These are phyloP conservation scores for Anoura caudifer DNA, from an alignment of 2,113 vertebrate species.

Conservation along the genomic window DNA sequence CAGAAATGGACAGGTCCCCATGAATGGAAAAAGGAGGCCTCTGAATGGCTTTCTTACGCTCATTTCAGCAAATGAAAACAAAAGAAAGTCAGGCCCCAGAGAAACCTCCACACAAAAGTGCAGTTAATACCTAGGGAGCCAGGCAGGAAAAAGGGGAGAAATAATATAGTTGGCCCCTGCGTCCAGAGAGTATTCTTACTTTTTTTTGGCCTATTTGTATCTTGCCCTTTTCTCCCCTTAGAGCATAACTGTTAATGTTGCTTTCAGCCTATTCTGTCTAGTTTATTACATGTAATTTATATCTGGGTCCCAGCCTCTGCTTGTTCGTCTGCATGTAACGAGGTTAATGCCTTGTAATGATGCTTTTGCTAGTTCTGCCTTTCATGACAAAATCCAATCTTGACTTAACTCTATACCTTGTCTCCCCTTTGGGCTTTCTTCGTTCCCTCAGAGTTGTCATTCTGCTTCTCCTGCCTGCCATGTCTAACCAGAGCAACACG, in stretches of 20 bases:
- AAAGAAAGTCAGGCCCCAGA: slow-evolving; percentile 57
- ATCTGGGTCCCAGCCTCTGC: slow-evolving; percentile 78
- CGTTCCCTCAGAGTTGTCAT: slow-evolving; percentile 43
- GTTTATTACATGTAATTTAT: slow-evolving; percentile 76
- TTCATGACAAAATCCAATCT: slow-evolving; percentile 75
- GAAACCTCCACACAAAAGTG: slow-evolving; percentile 25
- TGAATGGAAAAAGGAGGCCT: slow-evolving; percentile 40
- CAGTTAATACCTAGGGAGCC: slow-evolving; percentile 49
- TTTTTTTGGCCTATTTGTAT: slow-evolving; percentile 41
- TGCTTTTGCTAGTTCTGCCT: slow-evolving; percentile 73
- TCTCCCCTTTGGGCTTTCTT: slow-evolving; percentile 68
- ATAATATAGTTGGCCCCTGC: not conserved
- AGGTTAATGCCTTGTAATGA: slow-evolving; percentile 79
- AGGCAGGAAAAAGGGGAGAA: not conserved
- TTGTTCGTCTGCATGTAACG: slow-evolving; percentile 78
- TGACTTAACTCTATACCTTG: slow-evolving; percentile 60
- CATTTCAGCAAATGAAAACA: slow-evolving; percentile 66
- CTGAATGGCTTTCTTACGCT: slow-evolving; percentile 52
- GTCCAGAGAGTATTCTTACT: slow-evolving; percentile 59
- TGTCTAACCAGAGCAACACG: slow-evolving; percentile 1
- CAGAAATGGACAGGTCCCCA: slow-evolving; percentile 54
- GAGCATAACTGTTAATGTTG: slow-evolving; percentile 74
- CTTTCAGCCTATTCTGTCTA: slow-evolving; percentile 70
- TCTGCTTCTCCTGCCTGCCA: slow-evolving; percentile 19
- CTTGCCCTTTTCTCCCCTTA: slow-evolving; percentile 66